Evolutionary conservation across 2,888 invertebrate genomes (phyloP), one percentile per base, ranked within the genome.

Genomic region (Zele albiditarsus): DNA sequence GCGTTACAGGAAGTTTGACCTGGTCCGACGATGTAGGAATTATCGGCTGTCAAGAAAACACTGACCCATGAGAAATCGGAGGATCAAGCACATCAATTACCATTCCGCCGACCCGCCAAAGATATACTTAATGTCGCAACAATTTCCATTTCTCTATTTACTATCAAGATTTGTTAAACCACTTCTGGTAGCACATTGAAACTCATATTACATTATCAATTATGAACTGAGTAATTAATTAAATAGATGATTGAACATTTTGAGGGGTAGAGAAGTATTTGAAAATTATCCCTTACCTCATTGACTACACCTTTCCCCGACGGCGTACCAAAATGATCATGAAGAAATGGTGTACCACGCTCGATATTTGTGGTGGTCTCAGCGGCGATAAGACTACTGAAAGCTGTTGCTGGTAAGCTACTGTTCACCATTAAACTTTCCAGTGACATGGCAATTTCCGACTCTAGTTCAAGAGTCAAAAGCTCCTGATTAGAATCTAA

Each of bases 1-100:
- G 89, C 91, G 95, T 80, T 95, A 95, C 90, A 92, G 95, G 77
- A 94, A 94, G 83, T 94, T 95, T 84, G 95, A 95, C 82, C 90
- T 94, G 80, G 94, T 95, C 83, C 92, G 95, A 68, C 93, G 94
- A 82, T 95, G 95, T 91, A 92, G 94, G 83, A 94, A 95, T 84
- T 94, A 94, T 90, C 92, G 94, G 81, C 90, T 91, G 33, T 91
- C 91, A 82, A 89, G 92, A 74, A 90, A 92, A 77, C 90, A 91
- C 84, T 92, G 91, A 92, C 90, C 63, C 25, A 75, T 75, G 69
- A 75, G 76, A 78, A 77, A 67, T 70, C 71, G 75, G 27, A 72
- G 68, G 65, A 23, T 67, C 33, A 62, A 74, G 16, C 63, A 71
- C 20, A 67, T 66, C 10, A 77, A 62, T 28, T 72, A 73, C 60